These are phyloP conservation scores for Acrocera orbiculus DNA, from an alignment of 2,888 invertebrate species.

Conservation along the genomic window DNA sequence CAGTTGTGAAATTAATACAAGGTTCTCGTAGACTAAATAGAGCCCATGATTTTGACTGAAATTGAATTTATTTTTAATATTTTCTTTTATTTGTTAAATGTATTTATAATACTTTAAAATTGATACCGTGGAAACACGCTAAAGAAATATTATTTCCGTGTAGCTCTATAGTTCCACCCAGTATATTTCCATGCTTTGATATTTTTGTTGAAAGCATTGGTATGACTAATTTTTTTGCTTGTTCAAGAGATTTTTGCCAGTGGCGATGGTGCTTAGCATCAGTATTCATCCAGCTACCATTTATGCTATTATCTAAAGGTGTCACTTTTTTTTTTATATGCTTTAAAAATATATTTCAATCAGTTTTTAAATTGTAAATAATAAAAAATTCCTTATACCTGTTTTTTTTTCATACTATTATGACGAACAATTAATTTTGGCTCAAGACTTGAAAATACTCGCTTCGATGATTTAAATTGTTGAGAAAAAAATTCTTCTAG, in stretches of 20 bases:
- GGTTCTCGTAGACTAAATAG: conserved; percentile 86
- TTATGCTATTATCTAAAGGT: too few species aligned
- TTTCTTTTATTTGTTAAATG: too few species aligned
- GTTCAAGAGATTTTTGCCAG: conserved; percentile 78
- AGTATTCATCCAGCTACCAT: too few species aligned
- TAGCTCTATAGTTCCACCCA: conserved; percentile 78
- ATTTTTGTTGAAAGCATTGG: conserved; percentile 50
- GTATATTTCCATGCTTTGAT: conserved; percentile 54
- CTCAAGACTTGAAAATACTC: conserved; percentile 64
- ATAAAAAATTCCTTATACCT: conserved; percentile 14
- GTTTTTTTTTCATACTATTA: conserved; percentile 26
- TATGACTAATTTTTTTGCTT: conserved; percentile 65
- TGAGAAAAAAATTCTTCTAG: conserved; percentile 95
- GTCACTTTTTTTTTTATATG: too few species aligned
- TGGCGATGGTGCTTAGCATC: conserved; percentile 76
- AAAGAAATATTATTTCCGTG: conserved; percentile 81
- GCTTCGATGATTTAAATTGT: conserved; percentile 89
- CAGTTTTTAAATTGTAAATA: background rate
- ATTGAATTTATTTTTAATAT: background rate
- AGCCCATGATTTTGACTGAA: conserved; percentile 77
- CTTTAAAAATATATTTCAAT: background rate
- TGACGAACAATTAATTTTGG: conserved; percentile 31
- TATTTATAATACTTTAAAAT: conserved; percentile 46
- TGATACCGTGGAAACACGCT: conserved; percentile 94
- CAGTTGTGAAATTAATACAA: conserved; percentile 80